Conservation (phyloP, 2,797 vertebrate genomes). For the Rhinophrynus dorsalis region DNA sequence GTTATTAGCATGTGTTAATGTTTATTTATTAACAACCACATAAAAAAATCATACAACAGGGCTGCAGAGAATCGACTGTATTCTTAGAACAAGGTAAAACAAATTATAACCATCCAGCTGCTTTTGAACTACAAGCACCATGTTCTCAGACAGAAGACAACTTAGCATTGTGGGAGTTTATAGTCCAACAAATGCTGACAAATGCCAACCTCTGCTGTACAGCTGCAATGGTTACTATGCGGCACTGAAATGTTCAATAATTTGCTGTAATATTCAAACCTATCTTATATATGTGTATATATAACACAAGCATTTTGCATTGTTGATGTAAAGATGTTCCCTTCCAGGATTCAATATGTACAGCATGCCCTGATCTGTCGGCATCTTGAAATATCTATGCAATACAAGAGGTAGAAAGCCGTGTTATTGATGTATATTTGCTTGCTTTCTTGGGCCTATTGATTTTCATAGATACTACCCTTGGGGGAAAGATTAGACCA, state of each 20-base stretch:
- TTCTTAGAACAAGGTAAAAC: too few relatives aligned
- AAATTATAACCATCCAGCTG: too few relatives aligned
- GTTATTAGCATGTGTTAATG: too few relatives aligned
- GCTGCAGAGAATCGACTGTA: too few relatives aligned
- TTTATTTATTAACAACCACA: too few relatives aligned
- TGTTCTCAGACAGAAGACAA: too few relatives aligned
- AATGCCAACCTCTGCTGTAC: too few relatives aligned
- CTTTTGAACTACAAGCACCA: not conserved
- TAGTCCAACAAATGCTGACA: too few relatives aligned
- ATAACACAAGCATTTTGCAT: not conserved
- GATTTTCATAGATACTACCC: conserved; percentile 23
- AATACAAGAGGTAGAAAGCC: conserved; percentile 11
- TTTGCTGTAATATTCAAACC: not conserved
- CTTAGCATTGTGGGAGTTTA: not conserved
- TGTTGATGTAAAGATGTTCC: conserved; percentile 6
- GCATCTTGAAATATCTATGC: conserved; percentile 14
- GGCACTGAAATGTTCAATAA: too few relatives aligned
- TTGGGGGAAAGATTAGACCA: not conserved
- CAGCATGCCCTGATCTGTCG: conserved; percentile 8
- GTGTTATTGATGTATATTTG: conserved; percentile 5
- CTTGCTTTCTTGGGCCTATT: conserved; percentile 25
- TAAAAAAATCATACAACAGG: too few relatives aligned
- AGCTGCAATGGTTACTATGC: too few relatives aligned
- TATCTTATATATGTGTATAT: conserved; percentile 12
- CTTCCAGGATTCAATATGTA: conserved; percentile 6